These are phyloP conservation scores for Sebastes matsubarae DNA, from an alignment of 2,797 vertebrate genomes.

Conservation along the genomic window DNA sequence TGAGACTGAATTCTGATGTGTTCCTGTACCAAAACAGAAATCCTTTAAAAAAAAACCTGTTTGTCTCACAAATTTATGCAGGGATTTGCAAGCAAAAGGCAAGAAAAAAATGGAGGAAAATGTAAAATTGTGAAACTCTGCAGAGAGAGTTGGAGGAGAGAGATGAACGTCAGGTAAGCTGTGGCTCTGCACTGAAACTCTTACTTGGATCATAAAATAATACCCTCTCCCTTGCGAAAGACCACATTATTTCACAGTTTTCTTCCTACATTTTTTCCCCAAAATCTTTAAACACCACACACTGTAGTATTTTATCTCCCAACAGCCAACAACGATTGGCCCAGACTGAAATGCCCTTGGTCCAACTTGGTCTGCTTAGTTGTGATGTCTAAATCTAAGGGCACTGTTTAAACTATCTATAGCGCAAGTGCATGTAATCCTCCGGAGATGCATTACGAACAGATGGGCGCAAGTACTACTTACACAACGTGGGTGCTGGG, in stretches of 20 bases:
- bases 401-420: background rate
- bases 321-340: background rate
- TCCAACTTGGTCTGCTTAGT: background rate
- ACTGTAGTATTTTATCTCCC: background rate
- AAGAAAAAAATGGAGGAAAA: conserved; percentile 1
- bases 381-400: background rate
- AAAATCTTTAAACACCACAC: background rate
- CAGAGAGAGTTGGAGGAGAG: background rate
- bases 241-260: background rate
- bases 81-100: conserved; percentile 3
- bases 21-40: background rate
- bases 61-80: background rate
- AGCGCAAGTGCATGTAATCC: no score
- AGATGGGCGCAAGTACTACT: no score
- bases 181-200: background rate
- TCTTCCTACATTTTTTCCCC: background rate
- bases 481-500: no score
- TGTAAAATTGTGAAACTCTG: background rate
- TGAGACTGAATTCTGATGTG: background rate
- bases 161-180: conserved; percentile 1
- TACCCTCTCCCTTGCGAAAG: background rate
- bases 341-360: background rate
- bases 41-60: background rate
- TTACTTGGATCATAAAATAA: conserved; percentile 15
- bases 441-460: no score